These are phyloP conservation scores for Raja brachyura DNA, from an alignment of 2,113 vertebrate genomes.

Conservation along the genomic window DNA sequence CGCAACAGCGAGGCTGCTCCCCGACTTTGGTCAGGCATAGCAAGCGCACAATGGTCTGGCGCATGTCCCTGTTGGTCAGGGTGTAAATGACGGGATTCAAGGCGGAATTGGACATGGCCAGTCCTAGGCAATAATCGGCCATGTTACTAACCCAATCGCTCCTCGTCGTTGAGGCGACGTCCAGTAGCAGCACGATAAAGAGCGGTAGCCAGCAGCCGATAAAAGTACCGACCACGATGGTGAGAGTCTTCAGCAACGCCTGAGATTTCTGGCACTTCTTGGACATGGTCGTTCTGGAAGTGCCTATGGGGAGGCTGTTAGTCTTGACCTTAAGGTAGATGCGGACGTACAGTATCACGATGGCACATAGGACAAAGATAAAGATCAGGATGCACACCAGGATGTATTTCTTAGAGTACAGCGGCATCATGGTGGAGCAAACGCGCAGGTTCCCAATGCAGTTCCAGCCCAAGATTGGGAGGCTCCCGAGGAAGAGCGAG, in stretches of 20 bases:
- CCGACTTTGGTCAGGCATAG: conserved; percentile 58
- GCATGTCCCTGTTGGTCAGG: conserved; percentile 77
- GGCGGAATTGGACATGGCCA: conserved; percentile 81
- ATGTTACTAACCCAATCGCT: conserved; percentile 64
- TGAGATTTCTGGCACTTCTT: conserved; percentile 65
- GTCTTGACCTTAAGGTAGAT: conserved; percentile 77
- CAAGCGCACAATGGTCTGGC: conserved; percentile 68
- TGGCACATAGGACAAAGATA: conserved; percentile 63
- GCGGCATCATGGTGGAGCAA: conserved; percentile 80
- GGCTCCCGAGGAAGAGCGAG: conserved; percentile 65
- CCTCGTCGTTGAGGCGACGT: conserved; percentile 61
- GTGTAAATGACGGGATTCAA: conserved; percentile 89
- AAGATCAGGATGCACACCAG: conserved; percentile 75
- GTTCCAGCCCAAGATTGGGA: conserved; percentile 81
- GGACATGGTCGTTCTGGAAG: conserved; percentile 48
- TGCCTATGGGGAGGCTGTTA: conserved; percentile 59
- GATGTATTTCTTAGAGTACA: conserved; percentile 79
- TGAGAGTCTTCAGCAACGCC: conserved; percentile 75
- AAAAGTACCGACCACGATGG: conserved; percentile 76
- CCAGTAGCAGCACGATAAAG: conserved; percentile 73
- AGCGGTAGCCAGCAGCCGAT: conserved; percentile 80
- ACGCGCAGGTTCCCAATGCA: conserved; percentile 62
- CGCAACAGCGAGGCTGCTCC: conserved; percentile 53
- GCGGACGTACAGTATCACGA: conserved; percentile 74
- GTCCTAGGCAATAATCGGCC: conserved; percentile 77